A percentile compares a stretch with the other conserved stretches of the same genome.
phyloP scores from a whole-genome alignment of 1,140 invertebrate species.

The Geopemphigus sp. region DNA sequence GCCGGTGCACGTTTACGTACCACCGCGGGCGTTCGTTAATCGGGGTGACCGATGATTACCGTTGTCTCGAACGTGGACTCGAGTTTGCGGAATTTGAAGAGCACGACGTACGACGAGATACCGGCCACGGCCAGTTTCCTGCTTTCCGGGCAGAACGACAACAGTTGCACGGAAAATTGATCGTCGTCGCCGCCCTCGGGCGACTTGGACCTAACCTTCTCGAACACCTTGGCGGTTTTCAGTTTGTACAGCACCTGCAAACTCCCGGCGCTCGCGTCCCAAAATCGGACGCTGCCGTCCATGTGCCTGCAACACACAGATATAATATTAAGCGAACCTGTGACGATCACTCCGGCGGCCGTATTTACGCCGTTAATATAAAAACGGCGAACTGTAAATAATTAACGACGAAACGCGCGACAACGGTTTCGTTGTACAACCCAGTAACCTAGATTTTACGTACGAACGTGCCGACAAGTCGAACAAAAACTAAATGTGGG shows the following conservation, averaged over 20 bases:
- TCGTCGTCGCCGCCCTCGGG: slow-evolving; percentile 66
- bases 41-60: slow-evolving; percentile 59
- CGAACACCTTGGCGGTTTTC: slow-evolving; percentile 94
- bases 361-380: too few species aligned
- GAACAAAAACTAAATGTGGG: too few species aligned
- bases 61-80: slow-evolving; percentile 82
- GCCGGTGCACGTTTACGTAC: too few species aligned
- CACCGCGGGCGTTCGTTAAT: too few species aligned
- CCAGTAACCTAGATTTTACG: too few species aligned
- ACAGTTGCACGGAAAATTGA: slow-evolving; percentile 89
- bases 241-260: slow-evolving; percentile 96
- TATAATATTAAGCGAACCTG: too few species aligned
- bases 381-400: too few species aligned
- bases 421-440: too few species aligned
- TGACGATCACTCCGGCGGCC: too few species aligned
- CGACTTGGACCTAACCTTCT: slow-evolving; percentile 63
- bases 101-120: slow-evolving; percentile 84
- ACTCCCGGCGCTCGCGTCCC: slow-evolving; percentile 92
- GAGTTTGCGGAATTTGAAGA: slow-evolving; percentile 92
- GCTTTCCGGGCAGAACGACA: slow-evolving; percentile 91
- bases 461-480: too few species aligned
- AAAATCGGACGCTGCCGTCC: slow-evolving; percentile 95
- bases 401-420: too few species aligned
- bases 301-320: slow-evolving; percentile 72
- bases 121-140: slow-evolving; percentile 85